Conservation (phyloP, 2,888 invertebrate genomes). For the Malthinus flaveolus region DNA sequence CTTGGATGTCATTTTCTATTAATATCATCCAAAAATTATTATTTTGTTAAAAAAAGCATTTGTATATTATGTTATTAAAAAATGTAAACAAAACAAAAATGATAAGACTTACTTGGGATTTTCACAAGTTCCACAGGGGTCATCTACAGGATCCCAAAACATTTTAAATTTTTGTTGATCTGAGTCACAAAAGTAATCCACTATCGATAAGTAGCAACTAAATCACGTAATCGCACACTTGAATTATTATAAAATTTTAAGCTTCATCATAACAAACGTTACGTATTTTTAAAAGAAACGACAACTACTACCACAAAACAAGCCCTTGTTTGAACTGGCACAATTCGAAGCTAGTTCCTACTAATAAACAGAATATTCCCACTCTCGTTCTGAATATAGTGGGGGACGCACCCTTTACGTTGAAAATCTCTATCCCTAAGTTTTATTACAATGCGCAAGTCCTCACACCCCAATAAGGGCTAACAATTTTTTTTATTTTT, state of each 20-base stretch:
- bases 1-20: slow-evolving; percentile 2
- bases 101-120: slow-evolving; percentile 53
- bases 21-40: slow-evolving; percentile 10
- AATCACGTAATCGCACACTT: neutral
- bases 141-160: slow-evolving; percentile 50
- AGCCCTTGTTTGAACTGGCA: no score
- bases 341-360: no score
- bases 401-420: no score
- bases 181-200: neutral
- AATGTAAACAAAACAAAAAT: slow-evolving; percentile 21
- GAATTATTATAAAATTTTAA: neutral
- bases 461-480: no score
- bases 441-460: no score
- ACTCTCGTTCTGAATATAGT: no score
- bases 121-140: slow-evolving; percentile 53
- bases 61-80: neutral
- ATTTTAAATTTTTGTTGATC: slow-evolving; percentile 15
- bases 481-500: no score
- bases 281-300: no score
- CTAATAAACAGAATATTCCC: no score
- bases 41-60: neutral
- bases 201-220: neutral
- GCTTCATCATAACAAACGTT: no score
- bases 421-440: no score
- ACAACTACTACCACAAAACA: no score